Percentiles rank a stretch among this genome's conserved stretches.
phyloP scores from a whole-genome alignment of 2,888 invertebrate genomes.

The Tortricodes alternella region DNA sequence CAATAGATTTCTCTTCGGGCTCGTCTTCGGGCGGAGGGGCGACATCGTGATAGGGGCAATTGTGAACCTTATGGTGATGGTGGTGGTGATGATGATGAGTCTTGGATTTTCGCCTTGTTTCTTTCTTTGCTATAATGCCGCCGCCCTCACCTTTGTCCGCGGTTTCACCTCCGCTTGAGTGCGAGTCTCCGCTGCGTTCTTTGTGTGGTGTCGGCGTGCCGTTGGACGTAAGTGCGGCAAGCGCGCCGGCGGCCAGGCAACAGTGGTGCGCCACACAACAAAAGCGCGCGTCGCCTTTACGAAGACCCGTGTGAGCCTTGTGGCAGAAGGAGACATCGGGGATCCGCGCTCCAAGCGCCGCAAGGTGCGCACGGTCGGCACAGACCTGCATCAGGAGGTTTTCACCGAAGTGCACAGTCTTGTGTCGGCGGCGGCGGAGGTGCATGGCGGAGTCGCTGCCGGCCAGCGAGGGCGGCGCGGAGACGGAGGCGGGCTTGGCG shows the following conservation, averaged over 20 bases:
- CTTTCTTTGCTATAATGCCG: slow-evolving; percentile 50
- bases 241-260: slow-evolving; percentile 71
- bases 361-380: slow-evolving; percentile 84
- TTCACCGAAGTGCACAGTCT: slow-evolving; percentile 90
- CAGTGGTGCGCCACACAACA: slow-evolving; percentile 80
- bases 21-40: slow-evolving; percentile 65
- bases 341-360: slow-evolving; percentile 74
- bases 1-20: slow-evolving; percentile 60
- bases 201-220: slow-evolving; percentile 65
- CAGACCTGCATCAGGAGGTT: slow-evolving; percentile 89
- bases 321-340: slow-evolving; percentile 79
- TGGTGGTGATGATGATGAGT: slow-evolving; percentile 70
- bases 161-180: slow-evolving; percentile 76
- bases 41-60: slow-evolving; percentile 72
- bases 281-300: slow-evolving; percentile 70
- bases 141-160: slow-evolving; percentile 66
- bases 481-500: slow-evolving; percentile 78
- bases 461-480: slow-evolving; percentile 81
- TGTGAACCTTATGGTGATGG: slow-evolving; percentile 73
- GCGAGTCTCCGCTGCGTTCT: slow-evolving; percentile 74
- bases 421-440: slow-evolving; percentile 87
- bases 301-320: slow-evolving; percentile 70
- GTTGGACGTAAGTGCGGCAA: slow-evolving; percentile 65
- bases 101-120: slow-evolving; percentile 62
- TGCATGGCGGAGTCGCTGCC: slow-evolving; percentile 81